A percentile compares a stretch with the other conserved stretches of the same genome.
These are phyloP conservation scores for Melolontha melolontha DNA, from an alignment of 2,888 invertebrate genomes.

Conservation along the genomic window DNA sequence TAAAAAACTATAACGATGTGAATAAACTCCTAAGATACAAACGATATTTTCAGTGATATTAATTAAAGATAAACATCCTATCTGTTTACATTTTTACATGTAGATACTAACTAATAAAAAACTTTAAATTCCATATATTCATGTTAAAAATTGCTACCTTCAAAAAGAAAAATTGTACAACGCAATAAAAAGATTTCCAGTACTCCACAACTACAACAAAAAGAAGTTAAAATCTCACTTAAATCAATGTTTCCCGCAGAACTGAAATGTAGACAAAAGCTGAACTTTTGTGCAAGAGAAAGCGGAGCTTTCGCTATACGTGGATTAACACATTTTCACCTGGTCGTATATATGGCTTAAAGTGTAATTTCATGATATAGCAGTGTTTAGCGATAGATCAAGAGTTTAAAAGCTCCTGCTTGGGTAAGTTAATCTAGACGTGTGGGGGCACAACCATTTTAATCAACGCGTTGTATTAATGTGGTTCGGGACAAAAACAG, in stretches of 20 bases:
- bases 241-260: not conserved
- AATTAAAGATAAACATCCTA: no score
- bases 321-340: constrained; percentile 17
- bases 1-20: constrained; percentile 3
- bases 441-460: not conserved
- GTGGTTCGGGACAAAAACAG: not conserved
- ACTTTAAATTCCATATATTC: no score
- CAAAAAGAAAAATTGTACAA: no score
- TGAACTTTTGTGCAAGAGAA: not conserved
- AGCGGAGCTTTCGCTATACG: constrained; percentile 1
- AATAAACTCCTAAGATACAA: no score
- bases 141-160: no score
- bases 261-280: not conserved
- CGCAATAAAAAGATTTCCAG: not conserved
- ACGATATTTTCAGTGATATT: no score
- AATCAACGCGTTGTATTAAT: constrained; percentile 1
- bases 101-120: no score
- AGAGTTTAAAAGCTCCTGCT: constrained; percentile 18
- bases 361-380: constrained; percentile 19
- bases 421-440: constrained; percentile 23
- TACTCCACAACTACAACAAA: not conserved
- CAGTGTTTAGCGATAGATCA: constrained; percentile 14
- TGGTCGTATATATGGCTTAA: constrained; percentile 18
- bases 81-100: no score
- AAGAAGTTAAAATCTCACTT: not conserved